Conservation (phyloP, 2,113 vertebrate species). For the Sylvicapra grimmia region DNA sequence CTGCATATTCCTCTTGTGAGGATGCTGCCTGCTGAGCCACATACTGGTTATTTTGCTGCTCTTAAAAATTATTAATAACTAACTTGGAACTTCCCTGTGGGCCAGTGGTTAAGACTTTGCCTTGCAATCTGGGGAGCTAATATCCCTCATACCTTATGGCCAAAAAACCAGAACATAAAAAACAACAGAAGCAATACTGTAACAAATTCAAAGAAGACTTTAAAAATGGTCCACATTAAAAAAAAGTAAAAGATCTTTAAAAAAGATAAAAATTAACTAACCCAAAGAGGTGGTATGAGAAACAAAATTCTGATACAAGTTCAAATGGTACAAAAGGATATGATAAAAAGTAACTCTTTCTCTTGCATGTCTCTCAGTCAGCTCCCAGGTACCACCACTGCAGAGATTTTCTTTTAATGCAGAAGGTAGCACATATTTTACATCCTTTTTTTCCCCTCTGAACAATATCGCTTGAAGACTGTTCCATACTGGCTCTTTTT, state of each 20-base stretch:
- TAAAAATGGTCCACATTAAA: not conserved
- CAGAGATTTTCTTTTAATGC: not conserved
- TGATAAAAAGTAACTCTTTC: not conserved
- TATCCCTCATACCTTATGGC: not conserved
- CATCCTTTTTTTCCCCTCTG: not conserved
- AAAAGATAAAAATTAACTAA: not conserved
- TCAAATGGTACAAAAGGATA: not conserved
- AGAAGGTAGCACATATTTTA: not conserved
- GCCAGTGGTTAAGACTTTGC: not conserved
- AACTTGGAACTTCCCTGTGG: not conserved
- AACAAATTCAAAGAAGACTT: not conserved
- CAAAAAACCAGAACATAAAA: not conserved
- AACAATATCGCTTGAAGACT: not conserved
- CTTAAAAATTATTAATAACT: slow-evolving; percentile 1
- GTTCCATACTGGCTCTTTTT: not conserved
- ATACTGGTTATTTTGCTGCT: not conserved
- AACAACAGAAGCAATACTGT: not conserved
- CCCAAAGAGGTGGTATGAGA: not conserved
- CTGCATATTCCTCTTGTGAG: not conserved
- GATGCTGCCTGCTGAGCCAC: not conserved
- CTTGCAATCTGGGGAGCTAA: not conserved
- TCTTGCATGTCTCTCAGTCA: not conserved
- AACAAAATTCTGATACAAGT: not conserved
- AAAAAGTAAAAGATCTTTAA: not conserved
- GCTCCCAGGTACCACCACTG: not conserved